Evolutionary conservation across 2,113 vertebrate genomes (phyloP), one percentile per base, ranked within the genome.

Genomic region (Danionella cerebrum): DNA sequence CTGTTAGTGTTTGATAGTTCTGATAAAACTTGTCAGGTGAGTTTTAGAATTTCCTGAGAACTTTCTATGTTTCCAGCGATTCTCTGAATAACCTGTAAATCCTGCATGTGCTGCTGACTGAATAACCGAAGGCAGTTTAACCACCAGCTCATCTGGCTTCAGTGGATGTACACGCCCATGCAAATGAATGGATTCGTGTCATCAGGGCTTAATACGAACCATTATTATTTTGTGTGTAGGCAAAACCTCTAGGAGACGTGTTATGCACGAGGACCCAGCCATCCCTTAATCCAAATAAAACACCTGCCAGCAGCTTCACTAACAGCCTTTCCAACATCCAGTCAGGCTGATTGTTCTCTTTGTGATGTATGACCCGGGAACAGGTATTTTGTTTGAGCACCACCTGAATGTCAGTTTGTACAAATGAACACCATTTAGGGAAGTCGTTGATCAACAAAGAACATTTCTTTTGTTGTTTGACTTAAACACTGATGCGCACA

Each of bases 281-380:
- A n/a, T n/a, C n/a, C 55, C 55, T 59, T 14, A 29, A 59, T 59
- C 55, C 55, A 59, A 59, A 59, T 59, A 38, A n/a, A 59, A 38
- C 55, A 59, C 38, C 55, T 59, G 55, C 29, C 13, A 29, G 22
- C 25, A 8, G 16, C 48, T 25, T 51, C 10, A 42, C 36, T 41
- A 42, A 18, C 36, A 25, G 13, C 6, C 21, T 10, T 21, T 27
- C 9, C n/a, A n/a, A 3, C 6, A 39, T 11, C 7, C 22, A 27
- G 22, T 11, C 1, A 2, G 42, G 27, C 12, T 0, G 7, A 8
- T 27, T 25, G 4, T 27, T 13, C 2, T 3, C n/a, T 25, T 4
- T 57, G 12, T 12, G 5, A 24, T 21, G 4, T 8, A 22, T 27
- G 16, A 1, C 12, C 22, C 13, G 4, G 13, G 47, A 45, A 45